Evolutionary conservation across 2,113 vertebrate genomes (phyloP).

Genomic region (Microtus ochrogaster): DNA sequence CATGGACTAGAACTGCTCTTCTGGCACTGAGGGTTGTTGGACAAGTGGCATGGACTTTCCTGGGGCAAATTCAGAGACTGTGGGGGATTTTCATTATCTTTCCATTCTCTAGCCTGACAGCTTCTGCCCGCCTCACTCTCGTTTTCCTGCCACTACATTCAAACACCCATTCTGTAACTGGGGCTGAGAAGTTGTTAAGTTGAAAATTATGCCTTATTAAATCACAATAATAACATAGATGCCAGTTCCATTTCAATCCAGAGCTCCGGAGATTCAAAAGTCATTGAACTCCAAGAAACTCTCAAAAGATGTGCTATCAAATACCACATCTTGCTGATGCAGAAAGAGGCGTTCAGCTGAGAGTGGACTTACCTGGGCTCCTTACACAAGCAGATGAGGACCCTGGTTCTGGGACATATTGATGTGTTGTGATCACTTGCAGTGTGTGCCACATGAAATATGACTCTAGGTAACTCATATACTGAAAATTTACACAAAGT

Average conservation of each 20-base stretch:
- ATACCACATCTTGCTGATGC: background rate
- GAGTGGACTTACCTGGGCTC: background rate
- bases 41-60: background rate
- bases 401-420: background rate
- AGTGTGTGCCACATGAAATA: background rate
- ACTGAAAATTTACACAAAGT: constrained; percentile 27
- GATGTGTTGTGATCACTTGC: background rate
- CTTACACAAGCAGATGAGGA: background rate
- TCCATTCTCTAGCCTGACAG: background rate
- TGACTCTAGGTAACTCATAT: background rate
- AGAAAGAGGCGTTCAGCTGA: background rate
- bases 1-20: background rate
- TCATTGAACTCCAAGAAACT: constrained; percentile 6
- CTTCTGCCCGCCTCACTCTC: rapidly evolving
- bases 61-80: background rate
- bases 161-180: background rate
- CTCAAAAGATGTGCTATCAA: background rate
- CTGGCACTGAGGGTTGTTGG: background rate
- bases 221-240: background rate
- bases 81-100: background rate
- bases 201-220: constrained; percentile 52
- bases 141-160: background rate
- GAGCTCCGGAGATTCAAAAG: background rate
- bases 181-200: constrained; percentile 43
- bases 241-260: constrained; percentile 48